Base-by-base conservation (phyloP, 2,797 vertebrate genomes). In the Echeneis naucrates region DNA sequence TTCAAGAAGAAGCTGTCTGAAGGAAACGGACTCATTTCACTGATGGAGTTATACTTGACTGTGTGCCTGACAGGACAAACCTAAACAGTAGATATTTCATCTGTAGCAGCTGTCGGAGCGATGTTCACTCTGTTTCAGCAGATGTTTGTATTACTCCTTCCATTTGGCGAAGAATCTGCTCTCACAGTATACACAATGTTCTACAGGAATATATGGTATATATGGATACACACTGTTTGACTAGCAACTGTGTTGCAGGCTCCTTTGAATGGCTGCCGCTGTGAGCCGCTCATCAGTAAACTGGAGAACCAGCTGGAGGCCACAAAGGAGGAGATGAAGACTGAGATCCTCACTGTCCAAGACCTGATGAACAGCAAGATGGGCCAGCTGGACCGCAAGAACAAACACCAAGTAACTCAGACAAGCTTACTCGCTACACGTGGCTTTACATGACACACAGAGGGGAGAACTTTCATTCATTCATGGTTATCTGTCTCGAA, bases 301-400 rank as follows among this genome's bases (percentile, higher is more conserved):
- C 92, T 99, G 89, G 97, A 98, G 90, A 99, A 99, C 89, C 97
- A 98, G 89, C 84, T 99, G 86, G 96, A 97, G 86, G 98, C 98
- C 65, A 96, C 97, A 0, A 96, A 98, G 89, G 98, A 99, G 90
- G 97, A 99, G 91, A 96, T 99, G 89, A 97, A 95, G 92, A 96
- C 95, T 0, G 97, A 99, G 89, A 95, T 99, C 90, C 95, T 95
- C 21, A 94, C 95, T 0, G 95, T 99, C 37, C 97, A 98, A 84
- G 95, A 97, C 83, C 94, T 96, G 74, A 95, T 99, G 93, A 99
- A 99, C 82, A 88, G 61, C 60, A 98, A 99, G 91, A 92, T 99
- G 89, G 98, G 97, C 9, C 96, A 98, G 67, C 92, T 98, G 89
- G 97, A 99, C 89, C 94, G 81, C 77, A 97, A 94, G 92, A 97